Conservation (phyloP, 2,888 invertebrate species). For the Ophion obscuratus region DNA sequence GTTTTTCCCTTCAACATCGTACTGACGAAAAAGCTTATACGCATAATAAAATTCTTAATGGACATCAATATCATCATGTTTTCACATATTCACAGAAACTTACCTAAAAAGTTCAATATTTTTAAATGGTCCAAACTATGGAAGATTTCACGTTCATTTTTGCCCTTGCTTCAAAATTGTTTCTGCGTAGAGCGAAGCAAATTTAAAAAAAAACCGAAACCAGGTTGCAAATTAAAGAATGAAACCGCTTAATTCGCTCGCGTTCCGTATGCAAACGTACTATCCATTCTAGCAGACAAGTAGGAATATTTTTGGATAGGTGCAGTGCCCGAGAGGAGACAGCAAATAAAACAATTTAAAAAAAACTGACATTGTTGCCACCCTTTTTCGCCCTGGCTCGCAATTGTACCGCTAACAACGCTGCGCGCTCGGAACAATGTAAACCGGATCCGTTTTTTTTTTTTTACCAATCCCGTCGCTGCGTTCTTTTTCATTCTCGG, state of each 20-base stretch:
- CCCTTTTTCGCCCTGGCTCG: slow-evolving; percentile 33
- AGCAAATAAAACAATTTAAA: neutral
- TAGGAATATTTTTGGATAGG: slow-evolving; percentile 3
- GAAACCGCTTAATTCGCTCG: slow-evolving; percentile 4
- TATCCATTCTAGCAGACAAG: neutral
- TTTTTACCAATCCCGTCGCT: neutral
- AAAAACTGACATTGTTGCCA: slow-evolving; percentile 54
- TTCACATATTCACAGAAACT: neutral
- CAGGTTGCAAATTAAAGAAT: neutral
- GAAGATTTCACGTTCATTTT: neutral
- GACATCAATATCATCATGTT: neutral
- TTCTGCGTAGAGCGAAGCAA: neutral
- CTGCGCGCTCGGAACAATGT: slow-evolving; percentile 36
- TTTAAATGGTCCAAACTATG: neutral
- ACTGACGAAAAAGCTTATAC: neutral
- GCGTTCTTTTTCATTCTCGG: slow-evolving; percentile 4
- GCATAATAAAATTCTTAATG: neutral
- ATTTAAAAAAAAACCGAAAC: neutral
- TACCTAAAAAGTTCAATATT: neutral
- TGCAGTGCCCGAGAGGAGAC: slow-evolving; percentile 1
- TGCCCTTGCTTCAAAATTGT: neutral
- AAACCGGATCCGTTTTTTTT: slow-evolving; percentile 29
- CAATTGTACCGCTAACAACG: slow-evolving; percentile 44
- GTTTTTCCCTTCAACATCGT: too few relatives aligned
- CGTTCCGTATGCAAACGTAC: neutral